Evolutionary conservation across 2,888 invertebrate species (phyloP), one percentile per base, ranked within the genome.

Genomic region (Anaspis maculata): DNA sequence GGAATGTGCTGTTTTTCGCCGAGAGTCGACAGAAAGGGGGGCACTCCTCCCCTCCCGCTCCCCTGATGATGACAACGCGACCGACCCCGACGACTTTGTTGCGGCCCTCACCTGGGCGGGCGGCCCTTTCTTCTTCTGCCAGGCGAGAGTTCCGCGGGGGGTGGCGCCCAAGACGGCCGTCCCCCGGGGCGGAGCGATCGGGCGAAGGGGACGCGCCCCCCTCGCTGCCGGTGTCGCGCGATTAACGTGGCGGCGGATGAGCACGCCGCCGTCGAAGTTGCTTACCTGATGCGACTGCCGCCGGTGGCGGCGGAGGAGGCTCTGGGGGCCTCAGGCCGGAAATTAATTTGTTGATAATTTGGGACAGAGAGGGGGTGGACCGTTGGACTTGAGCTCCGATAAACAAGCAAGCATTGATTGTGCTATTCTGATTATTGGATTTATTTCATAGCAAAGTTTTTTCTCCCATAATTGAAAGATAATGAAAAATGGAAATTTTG

Each of bases 1-100:
- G 73, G 73, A 72, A 73, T 72, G 74, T 61, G 62, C 62, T 60
- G 61, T 62, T 62, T 62, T 61, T 62, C 54, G n/a, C n/a, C n/a
- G n/a, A n/a, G n/a, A n/a, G n/a, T n/a, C n/a, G n/a, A n/a, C n/a
- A n/a, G n/a, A n/a, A n/a, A n/a, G n/a, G n/a, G n/a, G 56, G 44
- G 47, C 47, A 33, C 42, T 43, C 49, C 41, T 44, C 46, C 46
- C 54, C 52, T 48, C 49, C 46, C 42, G 43, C 34, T 32, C 27
- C 42, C 37, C 34, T 36, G 39, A 46, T 56, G 62, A 56, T 53
- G 53, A 61, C 61, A 61, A 57, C 61, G 55, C 48, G 57, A 54
- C 54, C 51, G 54, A 56, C 59, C 59, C 56, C 19, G 19, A 58
- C 56, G 56, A 57, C 56, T 55, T 56, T 45, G 48, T 54, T 53